phyloP scores from a whole-genome alignment of 2,888 invertebrate genomes.

The Heterodera filipjevi region DNA sequence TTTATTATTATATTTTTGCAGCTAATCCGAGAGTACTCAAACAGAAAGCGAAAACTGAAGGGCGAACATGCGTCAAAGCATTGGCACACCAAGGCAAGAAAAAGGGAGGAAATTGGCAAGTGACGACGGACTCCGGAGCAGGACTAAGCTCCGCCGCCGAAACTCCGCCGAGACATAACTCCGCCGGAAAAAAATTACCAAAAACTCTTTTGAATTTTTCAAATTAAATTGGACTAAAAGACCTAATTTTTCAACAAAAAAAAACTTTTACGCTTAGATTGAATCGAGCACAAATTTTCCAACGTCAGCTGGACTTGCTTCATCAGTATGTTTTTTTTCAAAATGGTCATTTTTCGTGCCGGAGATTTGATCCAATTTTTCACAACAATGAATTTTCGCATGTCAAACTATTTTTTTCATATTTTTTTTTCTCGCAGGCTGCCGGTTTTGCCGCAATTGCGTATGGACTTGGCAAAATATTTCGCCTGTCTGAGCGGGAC shows the following conservation, averaged over 20 bases:
- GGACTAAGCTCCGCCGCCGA: too few relatives aligned
- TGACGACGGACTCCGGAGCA: not conserved
- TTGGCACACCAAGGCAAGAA: slow-evolving; percentile 8
- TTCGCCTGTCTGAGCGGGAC: slow-evolving; percentile 56
- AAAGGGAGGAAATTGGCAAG: not conserved
- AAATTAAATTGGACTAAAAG: not conserved
- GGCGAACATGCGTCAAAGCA: slow-evolving; percentile 11
- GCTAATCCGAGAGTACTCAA: not conserved
- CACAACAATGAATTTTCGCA: too few relatives aligned
- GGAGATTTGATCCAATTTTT: too few relatives aligned
- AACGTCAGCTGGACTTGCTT: slow-evolving; percentile 95
- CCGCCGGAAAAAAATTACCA: too few relatives aligned
- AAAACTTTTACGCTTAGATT: slow-evolving; percentile 33
- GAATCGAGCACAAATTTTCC: slow-evolving; percentile 88
- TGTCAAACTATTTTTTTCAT: too few relatives aligned
- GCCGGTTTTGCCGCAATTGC: slow-evolving; percentile 83
- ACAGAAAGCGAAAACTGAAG: slow-evolving; percentile 15
- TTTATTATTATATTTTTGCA: not conserved
- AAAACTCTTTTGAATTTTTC: not conserved
- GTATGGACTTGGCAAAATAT: slow-evolving; percentile 53
- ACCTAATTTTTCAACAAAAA: not conserved
- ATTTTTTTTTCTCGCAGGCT: slow-evolving; percentile 69
- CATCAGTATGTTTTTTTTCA: slow-evolving; percentile 73
- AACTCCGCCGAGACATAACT: too few relatives aligned
- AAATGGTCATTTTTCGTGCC: too few relatives aligned